Evolutionary conservation across 2,888 invertebrate species (phyloP).

Genomic region (Hyles lineata): DNA sequence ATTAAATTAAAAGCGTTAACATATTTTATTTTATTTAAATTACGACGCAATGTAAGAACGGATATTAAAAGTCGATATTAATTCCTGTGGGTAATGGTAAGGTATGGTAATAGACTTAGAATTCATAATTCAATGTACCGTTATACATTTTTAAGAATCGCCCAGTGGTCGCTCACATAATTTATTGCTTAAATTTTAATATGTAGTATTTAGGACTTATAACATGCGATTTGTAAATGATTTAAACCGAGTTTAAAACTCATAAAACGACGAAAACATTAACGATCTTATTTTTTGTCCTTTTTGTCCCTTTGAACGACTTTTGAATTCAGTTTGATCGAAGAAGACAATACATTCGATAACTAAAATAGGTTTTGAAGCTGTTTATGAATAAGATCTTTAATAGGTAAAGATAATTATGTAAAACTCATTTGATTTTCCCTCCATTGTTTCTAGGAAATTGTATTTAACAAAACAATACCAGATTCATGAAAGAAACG

Average conservation of each 20-base stretch:
- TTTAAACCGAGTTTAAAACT: not conserved
- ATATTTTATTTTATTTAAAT: not conserved
- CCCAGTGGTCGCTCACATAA: constrained; percentile 6
- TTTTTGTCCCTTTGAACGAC: too few relatives aligned
- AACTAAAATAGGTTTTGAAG: too few relatives aligned
- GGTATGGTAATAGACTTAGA: constrained; percentile 21
- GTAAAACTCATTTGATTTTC: too few relatives aligned
- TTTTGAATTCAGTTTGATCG: too few relatives aligned
- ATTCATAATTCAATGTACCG: constrained; percentile 23
- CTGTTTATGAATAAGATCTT: too few relatives aligned
- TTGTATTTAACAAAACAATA: too few relatives aligned
- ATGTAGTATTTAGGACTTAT: not conserved
- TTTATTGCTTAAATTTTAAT: constrained; percentile 11
- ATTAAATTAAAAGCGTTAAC: constrained; percentile 19
- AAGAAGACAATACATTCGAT: too few relatives aligned
- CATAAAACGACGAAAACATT: too few relatives aligned
- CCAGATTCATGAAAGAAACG: too few relatives aligned
- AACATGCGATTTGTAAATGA: constrained; percentile 10
- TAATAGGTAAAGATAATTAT: too few relatives aligned
- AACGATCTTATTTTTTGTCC: too few relatives aligned
- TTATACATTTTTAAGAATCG: constrained; percentile 25
- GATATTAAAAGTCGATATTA: constrained; percentile 16
- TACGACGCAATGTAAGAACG: constrained; percentile 12
- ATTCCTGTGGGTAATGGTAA: constrained; percentile 22
- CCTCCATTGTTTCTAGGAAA: too few relatives aligned